Conservation (phyloP, 2,888 invertebrate species). For the Penaeus monodon region DNA sequence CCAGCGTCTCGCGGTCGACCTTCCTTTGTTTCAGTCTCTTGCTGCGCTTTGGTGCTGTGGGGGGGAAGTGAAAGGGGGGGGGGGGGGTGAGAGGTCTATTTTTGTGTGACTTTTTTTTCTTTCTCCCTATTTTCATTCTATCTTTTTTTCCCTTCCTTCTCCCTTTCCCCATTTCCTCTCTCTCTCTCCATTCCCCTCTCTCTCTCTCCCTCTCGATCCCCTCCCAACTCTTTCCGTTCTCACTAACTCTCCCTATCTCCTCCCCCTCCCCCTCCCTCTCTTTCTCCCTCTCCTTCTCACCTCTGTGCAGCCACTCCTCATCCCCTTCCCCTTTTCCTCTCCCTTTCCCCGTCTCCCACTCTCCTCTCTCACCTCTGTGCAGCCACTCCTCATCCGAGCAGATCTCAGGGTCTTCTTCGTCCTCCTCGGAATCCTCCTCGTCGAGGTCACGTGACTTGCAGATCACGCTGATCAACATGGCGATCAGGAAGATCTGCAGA, state of each 20-base stretch:
- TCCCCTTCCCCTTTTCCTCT: background rate
- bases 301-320: no score
- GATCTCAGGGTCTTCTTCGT: constrained; percentile 66
- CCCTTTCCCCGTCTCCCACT: background rate
- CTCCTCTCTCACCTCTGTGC: constrained; percentile 43
- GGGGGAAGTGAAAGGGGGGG: background rate
- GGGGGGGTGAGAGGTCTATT: no score
- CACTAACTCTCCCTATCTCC: background rate
- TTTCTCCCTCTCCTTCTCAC: background rate
- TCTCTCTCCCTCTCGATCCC: background rate
- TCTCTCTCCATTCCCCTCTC: background rate
- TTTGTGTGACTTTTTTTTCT: no score
- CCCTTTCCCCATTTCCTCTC: background rate
- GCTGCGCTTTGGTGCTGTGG: constrained; percentile 1
- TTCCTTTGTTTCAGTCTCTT: constrained; percentile 33
- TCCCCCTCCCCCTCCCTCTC: background rate
- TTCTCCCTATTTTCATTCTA: background rate
- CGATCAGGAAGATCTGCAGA: constrained; percentile 66
- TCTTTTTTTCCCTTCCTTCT: background rate
- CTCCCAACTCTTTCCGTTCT: background rate
- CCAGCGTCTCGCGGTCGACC: constrained; percentile 67
- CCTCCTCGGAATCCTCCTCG: constrained; percentile 67
- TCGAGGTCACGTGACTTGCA: constrained; percentile 66
- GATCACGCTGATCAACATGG: constrained; percentile 66
- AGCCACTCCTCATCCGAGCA: constrained; percentile 66